Evolutionary conservation across 37 sponge, comb jelly and placozoan species (phyloP), one percentile per base, ranked within the genome.

Genomic region (Aphrocallistes beatrix): DNA sequence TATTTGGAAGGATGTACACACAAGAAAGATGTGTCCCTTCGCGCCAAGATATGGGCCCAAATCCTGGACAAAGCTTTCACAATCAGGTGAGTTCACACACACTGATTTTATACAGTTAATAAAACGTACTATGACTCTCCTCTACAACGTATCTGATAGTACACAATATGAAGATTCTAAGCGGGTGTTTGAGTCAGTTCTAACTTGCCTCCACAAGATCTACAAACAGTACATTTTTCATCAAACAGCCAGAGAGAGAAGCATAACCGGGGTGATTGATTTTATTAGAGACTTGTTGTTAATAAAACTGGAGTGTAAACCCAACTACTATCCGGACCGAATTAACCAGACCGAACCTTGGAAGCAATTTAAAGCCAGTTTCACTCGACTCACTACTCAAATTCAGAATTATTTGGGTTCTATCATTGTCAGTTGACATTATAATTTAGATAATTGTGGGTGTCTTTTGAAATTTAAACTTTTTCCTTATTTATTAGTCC

Each of bases 131-230:
- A 13, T 47, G 17, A 47, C 17, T 47, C 17, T 21, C 17, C 13
- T 17, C 17, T 47, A 47, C 49, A 47, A 21, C 17, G 13, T 17
- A 47, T 47, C 49, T 47, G 13, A 6, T 60, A 60, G 75, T 60
- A 60, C 75, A 28, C 10, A 60, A 13, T 60, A 60, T 28, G 75
- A 60, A 28, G 75, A 60, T 60, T 60, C 75, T 19, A 60, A 21
- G 75, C 10, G 34, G 75, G 75, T 60, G 3, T 60, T 60, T 13
- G 75, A 60, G 8, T 60, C 75, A 13, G 34, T 60, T 28, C 34
- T 60, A 60, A 60, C n/a, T 60, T 60, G 75, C 34, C 75, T 60
- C 6, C 75, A 60, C 25, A 60, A 60, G 75, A 60, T 60, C 3
- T 60, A 32, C 75, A 60, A 28, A 13, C 75, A 60, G 75, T 60